Evolutionary conservation across 2,888 invertebrate genomes (phyloP).

Genomic region (Tenthredo mesomela): DNA sequence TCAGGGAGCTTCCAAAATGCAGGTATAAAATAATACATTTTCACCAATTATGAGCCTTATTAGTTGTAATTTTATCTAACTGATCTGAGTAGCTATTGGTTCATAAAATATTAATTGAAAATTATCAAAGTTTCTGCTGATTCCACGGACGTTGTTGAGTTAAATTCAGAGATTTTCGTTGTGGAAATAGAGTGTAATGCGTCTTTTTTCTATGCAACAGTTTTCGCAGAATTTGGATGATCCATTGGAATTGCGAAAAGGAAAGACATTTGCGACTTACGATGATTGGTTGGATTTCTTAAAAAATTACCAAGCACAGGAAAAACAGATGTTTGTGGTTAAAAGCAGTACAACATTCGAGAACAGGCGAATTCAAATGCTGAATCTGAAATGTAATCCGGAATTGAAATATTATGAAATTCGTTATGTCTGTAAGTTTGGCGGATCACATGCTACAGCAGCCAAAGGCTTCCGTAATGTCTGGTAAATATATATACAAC

Average conservation of each 20-base stretch:
- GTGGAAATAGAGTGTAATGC: too few relatives aligned
- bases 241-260: neutral
- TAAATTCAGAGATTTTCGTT: too few relatives aligned
- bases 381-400: neutral
- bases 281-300: neutral
- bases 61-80: too few relatives aligned
- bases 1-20: too few relatives aligned
- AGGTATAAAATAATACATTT: too few relatives aligned
- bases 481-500: neutral
- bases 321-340: neutral
- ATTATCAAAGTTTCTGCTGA: too few relatives aligned
- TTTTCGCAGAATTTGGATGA: too few relatives aligned
- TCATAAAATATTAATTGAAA: too few relatives aligned
- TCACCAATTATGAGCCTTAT: too few relatives aligned
- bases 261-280: neutral
- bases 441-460: neutral
- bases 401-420: conserved; percentile 2
- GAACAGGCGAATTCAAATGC: neutral
- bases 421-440: neutral
- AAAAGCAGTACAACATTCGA: neutral
- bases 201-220: too few relatives aligned
- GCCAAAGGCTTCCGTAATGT: neutral
- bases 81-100: too few relatives aligned
- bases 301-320: neutral
- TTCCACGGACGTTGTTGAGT: too few relatives aligned